Percentiles rank a stretch among this genome's conserved stretches.
These are phyloP conservation scores for Poeciliopsis turrubarensis DNA, from an alignment of 2,113 vertebrate species.

Conservation along the genomic window DNA sequence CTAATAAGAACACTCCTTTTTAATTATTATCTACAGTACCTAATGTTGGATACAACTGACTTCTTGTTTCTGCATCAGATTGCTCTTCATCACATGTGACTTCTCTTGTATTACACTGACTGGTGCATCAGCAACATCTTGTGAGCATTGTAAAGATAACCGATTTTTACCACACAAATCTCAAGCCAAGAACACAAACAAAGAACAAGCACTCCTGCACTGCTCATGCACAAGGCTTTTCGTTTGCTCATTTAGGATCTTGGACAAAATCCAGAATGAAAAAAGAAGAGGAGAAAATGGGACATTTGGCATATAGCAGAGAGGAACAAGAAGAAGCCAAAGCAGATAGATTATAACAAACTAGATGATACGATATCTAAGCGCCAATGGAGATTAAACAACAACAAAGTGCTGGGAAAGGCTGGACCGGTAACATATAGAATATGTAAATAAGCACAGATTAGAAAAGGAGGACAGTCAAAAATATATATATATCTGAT, in stretches of 20 bases:
- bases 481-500: not conserved
- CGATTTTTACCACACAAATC: not conserved
- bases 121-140: slow-evolving; percentile 2
- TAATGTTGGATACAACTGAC: not conserved
- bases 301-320: not conserved
- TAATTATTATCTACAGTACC: no score
- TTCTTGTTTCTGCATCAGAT: not conserved
- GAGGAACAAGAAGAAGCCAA: not conserved
- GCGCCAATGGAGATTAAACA: not conserved
- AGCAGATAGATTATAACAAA: not conserved
- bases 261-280: not conserved
- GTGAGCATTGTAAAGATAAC: slow-evolving; percentile 9
- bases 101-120: not conserved
- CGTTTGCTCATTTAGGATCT: not conserved
- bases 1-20: no score
- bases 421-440: not conserved
- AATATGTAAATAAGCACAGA: not conserved
- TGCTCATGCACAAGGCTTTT: not conserved
- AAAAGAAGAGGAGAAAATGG: not conserved
- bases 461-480: not conserved
- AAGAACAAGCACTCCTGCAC: not conserved
- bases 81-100: not conserved
- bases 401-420: not conserved
- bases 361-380: not conserved
- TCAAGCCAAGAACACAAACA: slow-evolving; percentile 4